Base-by-base conservation (phyloP, 1,140 invertebrate species). In the Cyclargus thomasi region DNA sequence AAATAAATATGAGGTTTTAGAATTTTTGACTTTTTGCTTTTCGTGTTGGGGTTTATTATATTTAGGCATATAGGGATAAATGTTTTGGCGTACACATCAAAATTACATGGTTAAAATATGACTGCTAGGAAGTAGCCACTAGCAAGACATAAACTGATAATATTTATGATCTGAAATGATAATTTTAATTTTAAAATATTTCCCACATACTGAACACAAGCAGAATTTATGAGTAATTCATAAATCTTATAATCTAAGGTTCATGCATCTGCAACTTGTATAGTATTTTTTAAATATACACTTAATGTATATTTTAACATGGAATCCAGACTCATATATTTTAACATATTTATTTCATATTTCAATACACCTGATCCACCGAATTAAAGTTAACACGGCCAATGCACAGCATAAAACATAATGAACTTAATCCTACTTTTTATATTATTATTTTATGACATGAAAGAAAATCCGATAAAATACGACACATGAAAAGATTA, bases 401-500 rank as follows among this genome's bases (percentile, higher is more conserved):
- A 21, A 65, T 62, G 11, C 47, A 16, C 7, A 18, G 8, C 53
- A 55, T 68, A 63, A 21, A 39, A 53, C 21, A 64, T 75, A 77
- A 73, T 47, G 39, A 47, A 16, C 39, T 47, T 47, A 47, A 47
- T 47, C 39, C 39, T 11, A 47, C 39, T 71, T 53, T 64, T 47
- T 35, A 65, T 69, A 71, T 68, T 82, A 75, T 67, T 8, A 11
- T 62, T 55, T 67, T 67, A 73, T 62, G 17, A 72, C 79, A 78
- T 63, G 74, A 74, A 53, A 69, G 64, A 78, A 74, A 79, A 71
- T 80, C 64, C 70, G 53, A 35, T 75, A 65, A 68, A 64, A 64
- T 67, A 62, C 23, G n/a, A 47, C 55, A 66, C 72, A 72, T 71
- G 72, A 72, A 71, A 79, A 77, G 59, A 70, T 75, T 47, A 76